A percentile compares a stretch with the other conserved stretches of the same genome.
Evolutionary conservation across 2,888 invertebrate species (phyloP).

Genomic region (Balanococcus diminutus): DNA sequence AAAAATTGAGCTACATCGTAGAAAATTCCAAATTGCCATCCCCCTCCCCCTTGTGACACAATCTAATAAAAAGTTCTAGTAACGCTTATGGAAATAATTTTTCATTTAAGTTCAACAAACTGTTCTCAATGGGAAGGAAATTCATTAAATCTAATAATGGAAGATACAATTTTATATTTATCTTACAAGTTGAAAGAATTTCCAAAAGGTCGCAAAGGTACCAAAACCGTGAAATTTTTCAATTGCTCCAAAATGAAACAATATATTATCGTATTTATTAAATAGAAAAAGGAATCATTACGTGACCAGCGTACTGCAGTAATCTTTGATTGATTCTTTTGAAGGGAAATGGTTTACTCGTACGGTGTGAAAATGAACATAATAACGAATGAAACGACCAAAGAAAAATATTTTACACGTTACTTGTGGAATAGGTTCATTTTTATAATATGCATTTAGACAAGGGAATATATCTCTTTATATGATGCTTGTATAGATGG

Average conservation of each 20-base stretch:
- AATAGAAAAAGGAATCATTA: conserved; percentile 10
- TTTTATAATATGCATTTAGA: conserved; percentile 1
- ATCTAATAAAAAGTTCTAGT: too few species aligned
- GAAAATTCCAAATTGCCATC: too few species aligned
- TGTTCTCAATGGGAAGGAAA: neutral
- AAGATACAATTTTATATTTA: neutral
- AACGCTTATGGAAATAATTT: neutral
- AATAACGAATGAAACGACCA: neutral
- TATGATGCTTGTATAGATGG: neutral
- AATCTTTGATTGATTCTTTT: conserved; percentile 3
- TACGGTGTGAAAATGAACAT: neutral
- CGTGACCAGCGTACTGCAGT: conserved; percentile 26
- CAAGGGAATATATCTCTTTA: neutral
- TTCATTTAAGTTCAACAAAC: neutral
- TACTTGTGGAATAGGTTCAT: neutral
- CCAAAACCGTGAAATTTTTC: neutral
- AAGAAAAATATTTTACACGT: neutral
- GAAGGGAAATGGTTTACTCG: neutral
- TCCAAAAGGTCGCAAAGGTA: neutral
- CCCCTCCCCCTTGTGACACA: too few species aligned
- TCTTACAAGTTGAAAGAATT: neutral
- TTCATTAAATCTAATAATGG: neutral
- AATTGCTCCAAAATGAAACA: conserved; percentile 7
- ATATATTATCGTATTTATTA: neutral
- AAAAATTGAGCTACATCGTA: too few species aligned